Evolutionary conservation across 2,113 vertebrate species (phyloP).

Genomic region (Myrmophylax atrothorax): DNA sequence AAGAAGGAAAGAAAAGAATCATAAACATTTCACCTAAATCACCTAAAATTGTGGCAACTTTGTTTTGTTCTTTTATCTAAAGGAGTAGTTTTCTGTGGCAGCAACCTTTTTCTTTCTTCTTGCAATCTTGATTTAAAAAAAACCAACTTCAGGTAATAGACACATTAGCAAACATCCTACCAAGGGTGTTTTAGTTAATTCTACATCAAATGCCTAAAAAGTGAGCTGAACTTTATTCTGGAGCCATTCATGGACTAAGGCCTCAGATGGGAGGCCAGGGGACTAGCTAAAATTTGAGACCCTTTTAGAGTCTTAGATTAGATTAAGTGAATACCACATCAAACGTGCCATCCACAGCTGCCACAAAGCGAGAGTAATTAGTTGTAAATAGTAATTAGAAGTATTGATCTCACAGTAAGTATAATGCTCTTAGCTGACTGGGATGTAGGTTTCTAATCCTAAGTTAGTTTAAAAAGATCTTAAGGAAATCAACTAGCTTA

Average conservation of each 20-base stretch:
- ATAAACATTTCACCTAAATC: background rate
- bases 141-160: background rate
- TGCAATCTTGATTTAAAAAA: background rate
- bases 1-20: background rate
- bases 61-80: background rate
- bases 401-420: background rate
- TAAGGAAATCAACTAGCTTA: background rate
- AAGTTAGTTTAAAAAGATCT: background rate
- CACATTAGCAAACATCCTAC: background rate
- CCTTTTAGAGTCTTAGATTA: background rate
- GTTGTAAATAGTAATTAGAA: background rate
- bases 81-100: background rate
- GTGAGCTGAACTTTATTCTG: background rate
- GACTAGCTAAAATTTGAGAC: background rate
- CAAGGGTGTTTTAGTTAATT: background rate
- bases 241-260: background rate
- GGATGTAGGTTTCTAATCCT: constrained; percentile 12
- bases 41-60: background rate
- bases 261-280: background rate
- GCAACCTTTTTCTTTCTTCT: background rate
- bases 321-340: background rate
- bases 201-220: background rate
- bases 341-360: background rate
- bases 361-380: background rate
- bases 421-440: background rate